phyloP scores from a whole-genome alignment of 2,797 vertebrate genomes.

The Agapornis canus region DNA sequence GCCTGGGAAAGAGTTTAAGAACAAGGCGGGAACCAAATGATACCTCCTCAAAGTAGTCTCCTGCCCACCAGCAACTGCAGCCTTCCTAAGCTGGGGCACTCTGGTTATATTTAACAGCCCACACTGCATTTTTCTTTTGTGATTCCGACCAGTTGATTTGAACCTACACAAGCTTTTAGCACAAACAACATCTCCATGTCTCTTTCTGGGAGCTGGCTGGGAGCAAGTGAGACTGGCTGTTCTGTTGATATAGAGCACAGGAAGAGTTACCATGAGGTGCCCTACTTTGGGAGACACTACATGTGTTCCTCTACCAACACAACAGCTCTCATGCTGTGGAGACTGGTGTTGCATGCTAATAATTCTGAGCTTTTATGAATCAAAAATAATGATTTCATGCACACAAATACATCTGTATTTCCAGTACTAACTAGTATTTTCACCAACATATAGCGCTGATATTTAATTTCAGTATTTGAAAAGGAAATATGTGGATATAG shows the following conservation, averaged over 20 bases:
- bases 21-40: neutral
- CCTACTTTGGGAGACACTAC: neutral
- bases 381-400: neutral
- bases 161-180: conserved; percentile 1
- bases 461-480: neutral
- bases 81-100: neutral
- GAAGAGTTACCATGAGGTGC: neutral
- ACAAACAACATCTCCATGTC: neutral
- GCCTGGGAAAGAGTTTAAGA: neutral
- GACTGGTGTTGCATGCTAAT: neutral
- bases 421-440: neutral
- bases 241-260: neutral
- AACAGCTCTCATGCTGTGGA: neutral
- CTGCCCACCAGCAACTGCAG: neutral
- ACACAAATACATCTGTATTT: neutral
- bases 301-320: neutral
- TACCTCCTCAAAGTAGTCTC: neutral
- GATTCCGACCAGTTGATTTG: neutral
- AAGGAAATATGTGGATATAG: neutral
- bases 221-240: neutral
- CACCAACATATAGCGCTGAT: neutral
- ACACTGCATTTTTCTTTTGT: neutral
- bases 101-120: neutral
- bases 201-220: neutral
- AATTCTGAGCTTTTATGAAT: neutral